Evolutionary conservation across 1,140 invertebrate species (phyloP).

Genomic region (Lepidostoma basale): DNA sequence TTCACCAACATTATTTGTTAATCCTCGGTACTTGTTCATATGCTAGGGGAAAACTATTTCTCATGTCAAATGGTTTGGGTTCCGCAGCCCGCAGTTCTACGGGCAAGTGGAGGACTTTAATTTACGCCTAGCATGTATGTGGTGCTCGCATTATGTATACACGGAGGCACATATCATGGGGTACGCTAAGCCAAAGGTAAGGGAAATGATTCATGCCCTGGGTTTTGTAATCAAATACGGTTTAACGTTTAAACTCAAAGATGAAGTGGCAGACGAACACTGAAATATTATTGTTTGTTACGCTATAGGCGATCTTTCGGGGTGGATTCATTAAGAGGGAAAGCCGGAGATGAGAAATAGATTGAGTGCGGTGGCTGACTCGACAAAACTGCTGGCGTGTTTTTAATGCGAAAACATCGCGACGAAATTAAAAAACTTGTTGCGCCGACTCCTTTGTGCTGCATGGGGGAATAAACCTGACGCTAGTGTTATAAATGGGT

Average conservation of each 20-base stretch:
- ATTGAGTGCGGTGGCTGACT: neutral
- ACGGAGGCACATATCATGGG: too few species aligned
- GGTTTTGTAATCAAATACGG: slow-evolving; percentile 40
- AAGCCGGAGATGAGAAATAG: neutral
- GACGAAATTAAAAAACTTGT: too few species aligned
- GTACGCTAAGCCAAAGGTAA: neutral
- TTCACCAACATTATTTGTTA: slow-evolving; percentile 34
- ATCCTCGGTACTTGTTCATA: slow-evolving; percentile 33
- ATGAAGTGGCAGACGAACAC: slow-evolving; percentile 10
- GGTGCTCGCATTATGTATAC: too few species aligned
- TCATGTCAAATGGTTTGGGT: slow-evolving; percentile 24
- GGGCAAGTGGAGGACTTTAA: slow-evolving; percentile 26
- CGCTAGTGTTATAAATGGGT: too few species aligned
- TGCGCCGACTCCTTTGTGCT: too few species aligned
- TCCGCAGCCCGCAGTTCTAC: slow-evolving; percentile 18
- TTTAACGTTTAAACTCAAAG: slow-evolving; percentile 22
- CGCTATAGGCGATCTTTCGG: slow-evolving; percentile 3
- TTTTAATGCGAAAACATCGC: neutral
- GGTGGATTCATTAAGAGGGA: neutral
- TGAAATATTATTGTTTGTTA: slow-evolving; percentile 23
- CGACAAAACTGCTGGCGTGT: neutral
- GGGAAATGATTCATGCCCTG: slow-evolving; percentile 28
- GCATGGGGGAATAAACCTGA: too few species aligned
- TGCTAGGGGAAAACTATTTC: slow-evolving; percentile 32
- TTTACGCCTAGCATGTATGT: slow-evolving; percentile 22